Conservation (phyloP, 1,140 invertebrate species). For the Microplitis mediator region DNA sequence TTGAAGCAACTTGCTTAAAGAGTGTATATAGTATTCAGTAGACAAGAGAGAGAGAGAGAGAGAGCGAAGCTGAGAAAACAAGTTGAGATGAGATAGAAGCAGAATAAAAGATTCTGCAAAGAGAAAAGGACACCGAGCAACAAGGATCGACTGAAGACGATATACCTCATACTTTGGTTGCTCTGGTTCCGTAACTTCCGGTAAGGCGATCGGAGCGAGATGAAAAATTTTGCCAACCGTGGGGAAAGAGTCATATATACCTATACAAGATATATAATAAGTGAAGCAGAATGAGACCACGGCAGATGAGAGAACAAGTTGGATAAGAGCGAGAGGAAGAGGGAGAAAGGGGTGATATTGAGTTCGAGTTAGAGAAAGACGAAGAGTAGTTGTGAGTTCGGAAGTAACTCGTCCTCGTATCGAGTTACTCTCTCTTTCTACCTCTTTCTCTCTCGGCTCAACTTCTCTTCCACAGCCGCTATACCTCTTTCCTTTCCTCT, state of each 20-base stretch:
- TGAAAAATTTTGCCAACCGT: too few relatives aligned
- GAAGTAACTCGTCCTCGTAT: constrained; percentile 7
- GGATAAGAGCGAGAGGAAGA: not conserved
- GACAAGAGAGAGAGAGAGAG: not conserved
- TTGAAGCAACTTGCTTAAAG: not conserved
- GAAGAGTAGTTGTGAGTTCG: not conserved
- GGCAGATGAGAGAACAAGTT: too few relatives aligned
- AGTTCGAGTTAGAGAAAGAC: not conserved
- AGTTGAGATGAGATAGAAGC: constrained; percentile 1
- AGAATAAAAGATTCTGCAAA: not conserved
- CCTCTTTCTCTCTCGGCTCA: too few relatives aligned
- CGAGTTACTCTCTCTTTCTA: constrained; percentile 23
- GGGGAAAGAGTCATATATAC: too few relatives aligned
- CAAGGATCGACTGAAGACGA: too few relatives aligned
- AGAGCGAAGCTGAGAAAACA: not conserved
- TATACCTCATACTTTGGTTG: too few relatives aligned
- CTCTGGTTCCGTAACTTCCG: too few relatives aligned
- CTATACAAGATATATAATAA: too few relatives aligned
- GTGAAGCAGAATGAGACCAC: too few relatives aligned
- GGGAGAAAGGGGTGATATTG: not conserved
- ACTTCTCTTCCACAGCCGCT: not conserved
- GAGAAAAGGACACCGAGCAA: too few relatives aligned
- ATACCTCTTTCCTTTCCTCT: not conserved
- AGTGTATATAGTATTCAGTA: not conserved
- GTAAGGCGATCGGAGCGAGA: too few relatives aligned